phyloP scores from a whole-genome alignment of 2,888 invertebrate species.

The Dorcus parallelipipedus region DNA sequence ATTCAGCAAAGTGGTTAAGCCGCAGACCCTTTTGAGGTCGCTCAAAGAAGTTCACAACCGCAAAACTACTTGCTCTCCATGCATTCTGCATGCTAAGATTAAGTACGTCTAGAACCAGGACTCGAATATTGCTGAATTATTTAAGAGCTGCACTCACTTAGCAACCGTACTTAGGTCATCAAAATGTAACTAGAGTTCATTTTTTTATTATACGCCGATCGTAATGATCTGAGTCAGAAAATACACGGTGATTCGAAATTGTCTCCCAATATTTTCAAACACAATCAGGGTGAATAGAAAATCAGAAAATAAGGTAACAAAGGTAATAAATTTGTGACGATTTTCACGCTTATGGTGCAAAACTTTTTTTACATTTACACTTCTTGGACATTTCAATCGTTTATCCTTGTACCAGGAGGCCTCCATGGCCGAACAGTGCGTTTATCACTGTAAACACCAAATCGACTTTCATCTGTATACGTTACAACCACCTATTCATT shows the following conservation, averaged over 20 bases:
- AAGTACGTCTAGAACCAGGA: not conserved
- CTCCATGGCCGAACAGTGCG: not conserved
- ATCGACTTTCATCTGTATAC: not conserved
- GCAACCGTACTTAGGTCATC: not conserved
- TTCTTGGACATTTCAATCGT: not conserved
- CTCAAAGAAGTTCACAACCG: not conserved
- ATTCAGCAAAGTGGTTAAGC: slow-evolving; percentile 1
- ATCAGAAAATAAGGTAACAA: too few relatives aligned
- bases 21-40: slow-evolving; percentile 3
- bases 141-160: not conserved
- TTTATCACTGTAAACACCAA: not conserved
- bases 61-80: not conserved
- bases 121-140: not conserved
- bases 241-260: too few relatives aligned
- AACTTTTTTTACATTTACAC: too few relatives aligned
- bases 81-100: slow-evolving; percentile 1
- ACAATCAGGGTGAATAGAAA: too few relatives aligned
- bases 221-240: too few relatives aligned
- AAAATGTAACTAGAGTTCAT: too few relatives aligned
- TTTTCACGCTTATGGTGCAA: too few relatives aligned
- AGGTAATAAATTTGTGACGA: too few relatives aligned
- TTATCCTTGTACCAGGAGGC: too few relatives aligned
- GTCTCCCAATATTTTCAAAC: too few relatives aligned
- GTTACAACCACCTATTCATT: not conserved
- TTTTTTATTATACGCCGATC: too few relatives aligned